phyloP scores from a whole-genome alignment of 2,113 vertebrate species.

The Amphilophus citrinellus region DNA sequence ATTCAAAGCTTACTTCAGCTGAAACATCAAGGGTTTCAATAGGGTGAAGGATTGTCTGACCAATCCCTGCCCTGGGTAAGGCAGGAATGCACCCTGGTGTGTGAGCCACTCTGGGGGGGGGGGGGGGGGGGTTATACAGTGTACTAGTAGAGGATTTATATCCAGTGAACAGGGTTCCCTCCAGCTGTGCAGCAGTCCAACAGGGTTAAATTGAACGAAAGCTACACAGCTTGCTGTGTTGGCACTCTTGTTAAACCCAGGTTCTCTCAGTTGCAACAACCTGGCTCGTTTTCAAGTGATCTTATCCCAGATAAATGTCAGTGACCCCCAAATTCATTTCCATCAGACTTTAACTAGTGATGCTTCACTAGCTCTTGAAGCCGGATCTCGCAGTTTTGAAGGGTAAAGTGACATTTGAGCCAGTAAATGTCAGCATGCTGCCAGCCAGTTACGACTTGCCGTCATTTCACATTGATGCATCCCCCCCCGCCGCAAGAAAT shows the following conservation, averaged over 20 bases:
- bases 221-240: slow-evolving; percentile 25
- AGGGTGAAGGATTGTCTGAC: slow-evolving; percentile 21
- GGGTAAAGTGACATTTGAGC: slow-evolving; percentile 50
- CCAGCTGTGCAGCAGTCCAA: slow-evolving; percentile 64
- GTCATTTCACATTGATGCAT: slow-evolving; percentile 16
- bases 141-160: slow-evolving; percentile 63
- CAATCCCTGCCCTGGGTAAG: slow-evolving; percentile 29
- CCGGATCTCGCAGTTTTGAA: slow-evolving; percentile 35
- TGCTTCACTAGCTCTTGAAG: slow-evolving; percentile 41
- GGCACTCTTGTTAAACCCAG: slow-evolving; percentile 21
- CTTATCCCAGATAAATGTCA: slow-evolving; percentile 53
- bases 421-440: slow-evolving; percentile 50
- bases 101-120: slow-evolving; percentile 35
- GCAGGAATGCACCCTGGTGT: slow-evolving; percentile 46
- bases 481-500: background rate
- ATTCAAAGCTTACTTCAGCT: slow-evolving; percentile 12
- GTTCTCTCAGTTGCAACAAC: slow-evolving; percentile 41
- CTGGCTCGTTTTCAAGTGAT: slow-evolving; percentile 51
- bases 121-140: slow-evolving; percentile 36
- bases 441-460: slow-evolving; percentile 28
- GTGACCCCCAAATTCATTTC: slow-evolving; percentile 40
- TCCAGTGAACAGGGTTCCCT: slow-evolving; percentile 48
- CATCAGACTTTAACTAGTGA: slow-evolving; percentile 52
- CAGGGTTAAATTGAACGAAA: slow-evolving; percentile 64
- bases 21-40: slow-evolving; percentile 34